Evolutionary conservation across 2,888 invertebrate genomes (phyloP), one percentile per base, ranked within the genome.

Genomic region (Stenodema calcarata): DNA sequence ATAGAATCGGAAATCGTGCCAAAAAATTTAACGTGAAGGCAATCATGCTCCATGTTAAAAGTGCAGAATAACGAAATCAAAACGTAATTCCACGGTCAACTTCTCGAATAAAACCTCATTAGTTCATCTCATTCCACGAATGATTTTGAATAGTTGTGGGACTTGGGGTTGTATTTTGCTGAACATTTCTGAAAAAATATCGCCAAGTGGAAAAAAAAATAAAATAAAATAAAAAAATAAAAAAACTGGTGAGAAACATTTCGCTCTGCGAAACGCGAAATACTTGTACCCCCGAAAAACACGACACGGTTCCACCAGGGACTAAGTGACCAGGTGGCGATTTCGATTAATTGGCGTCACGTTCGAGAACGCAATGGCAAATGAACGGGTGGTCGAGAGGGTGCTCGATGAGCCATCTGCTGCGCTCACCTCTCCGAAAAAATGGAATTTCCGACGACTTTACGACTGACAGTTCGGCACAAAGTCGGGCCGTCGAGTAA

Each of bases 331-430:
- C 73, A 73, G 73, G 35, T 73, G 73, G 73, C 73, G 35, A 41
- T 35, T 30, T 73, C 73, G 18, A 35, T 73, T 73, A 73, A 73
- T 73, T 73, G 73, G 73, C 30, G 73, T 73, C 73, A 73, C 73
- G 73, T 73, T 73, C 41, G 73, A 35, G 28, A 73, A n/a, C n/a
- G 35, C 73, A 2, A 7, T 14, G 30, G 73, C 73, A 18, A 62
- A 62, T 62, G 62, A 62, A 62, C 62, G 62, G 62, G 9, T 62
- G 62, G 62, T 23, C 62, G 47, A 12, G 47, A 47, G 47, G 16
- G 47, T 47, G 14, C 16, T 0, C 16, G 50, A 16, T 18, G 23
- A 4, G 18, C 62, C 62, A 62, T 62, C 62, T 62, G 62, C 23
- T 18, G 62, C 62, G 54, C 54, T 18, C 54, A 54, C 54, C 2